phyloP scores from a whole-genome alignment of 2,113 vertebrate species.

The Hystrix brachyura region DNA sequence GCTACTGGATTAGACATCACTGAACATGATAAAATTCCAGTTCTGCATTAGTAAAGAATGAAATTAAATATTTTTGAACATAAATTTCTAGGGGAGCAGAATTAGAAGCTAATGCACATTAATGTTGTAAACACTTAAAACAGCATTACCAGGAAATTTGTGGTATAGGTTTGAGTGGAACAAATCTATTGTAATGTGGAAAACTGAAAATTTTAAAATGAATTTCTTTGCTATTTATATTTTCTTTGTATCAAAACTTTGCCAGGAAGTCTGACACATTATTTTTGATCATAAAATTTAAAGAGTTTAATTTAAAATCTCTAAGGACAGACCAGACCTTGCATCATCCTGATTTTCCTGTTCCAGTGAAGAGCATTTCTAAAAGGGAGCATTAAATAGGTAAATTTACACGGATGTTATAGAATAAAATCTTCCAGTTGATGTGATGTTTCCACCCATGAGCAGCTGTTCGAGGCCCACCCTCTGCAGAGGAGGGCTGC shows the following conservation, averaged over 20 bases:
- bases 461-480: conserved; percentile 40
- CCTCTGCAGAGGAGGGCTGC: neutral
- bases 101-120: conserved; percentile 27
- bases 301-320: neutral
- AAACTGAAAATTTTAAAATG: neutral
- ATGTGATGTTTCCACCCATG: neutral
- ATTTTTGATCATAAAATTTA: neutral
- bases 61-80: conserved; percentile 40
- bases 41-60: neutral
- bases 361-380: conserved; percentile 25
- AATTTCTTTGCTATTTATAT: neutral
- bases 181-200: neutral
- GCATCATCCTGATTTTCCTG: neutral
- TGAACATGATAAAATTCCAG: neutral
- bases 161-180: neutral
- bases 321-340: neutral
- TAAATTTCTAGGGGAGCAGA: neutral
- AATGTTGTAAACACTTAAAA: conserved; percentile 31
- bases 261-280: neutral
- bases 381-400: neutral
- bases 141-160: neutral
- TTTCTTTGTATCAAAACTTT: neutral
- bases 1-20: neutral
- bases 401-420: neutral
- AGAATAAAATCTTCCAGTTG: neutral